Base-by-base conservation (phyloP, 2,888 invertebrate species). In the Synergus itoensis region DNA sequence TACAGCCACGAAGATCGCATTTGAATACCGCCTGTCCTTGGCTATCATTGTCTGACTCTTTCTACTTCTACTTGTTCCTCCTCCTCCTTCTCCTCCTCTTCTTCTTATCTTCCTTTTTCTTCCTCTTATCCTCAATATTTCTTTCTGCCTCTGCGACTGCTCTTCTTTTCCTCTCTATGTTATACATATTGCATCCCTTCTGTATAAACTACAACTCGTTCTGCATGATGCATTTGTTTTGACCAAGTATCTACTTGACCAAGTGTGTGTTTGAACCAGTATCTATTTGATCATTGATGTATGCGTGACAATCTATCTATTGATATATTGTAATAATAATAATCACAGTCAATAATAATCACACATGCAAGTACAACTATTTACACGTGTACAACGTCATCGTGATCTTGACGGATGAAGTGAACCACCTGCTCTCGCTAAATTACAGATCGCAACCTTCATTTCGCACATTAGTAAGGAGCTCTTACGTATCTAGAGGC, bases 11-110 rank as follows among this genome's bases (percentile, higher is more conserved):
- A 82, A 87, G 85, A 88, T 86, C 86, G 85, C 86, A 87, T 87
- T 87, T 87, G 87, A 87, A 87, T 88, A 88, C 87, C 87, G 87
- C 87, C 85, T 88, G 87, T 87, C 87, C 87, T 88, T 88, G 87
- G 85, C 83, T 81, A 87, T 84, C 85, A 87, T 87, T 87, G 86
- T 87, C 87, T 76, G 84, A 83, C 82, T 86, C 85, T 82, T 87
- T 81, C 83, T 86, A 69, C 83, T 80, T 79, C 76, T 84, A 53
- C 78, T 60, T 48, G 48, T 77, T 77, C 64, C 43, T 40, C 57
- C 43, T 81, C 79, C 28, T 63, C 53, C 45, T 77, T 62, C 57
- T 63, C 75, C 77, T 78, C 40, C 36, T 21, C 79, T 77, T 80
- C 78, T 76, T 69, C 67, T 79, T 77, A 79, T 60, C 28, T 82